Percentiles rank a stretch among this genome's conserved stretches.
Evolutionary conservation across 2,113 vertebrate species (phyloP).

Genomic region (Xenopus tropicalis): UCB_Xtro_10.0 CM004449.2:110055501-110056000

Average conservation of each 20-base stretch:
- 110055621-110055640: too few species aligned
- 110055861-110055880: too few species aligned
- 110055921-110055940: constrained; percentile 19
- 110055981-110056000: background rate
- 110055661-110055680: background rate
- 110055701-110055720: background rate
- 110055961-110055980: constrained; percentile 27
- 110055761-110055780: background rate
- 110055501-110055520: too few species aligned
- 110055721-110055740: background rate
- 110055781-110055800: background rate
- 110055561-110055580: too few species aligned
- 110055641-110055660: too few species aligned
- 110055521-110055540: too few species aligned
- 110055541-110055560: too few species aligned
- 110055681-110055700: background rate
- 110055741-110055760: background rate
- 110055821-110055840: background rate
- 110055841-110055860: background rate
- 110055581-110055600: too few species aligned
- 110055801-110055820: background rate
- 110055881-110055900: background rate
- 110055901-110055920: constrained; percentile 22
- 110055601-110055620: too few species aligned
- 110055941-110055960: constrained; percentile 9